These are phyloP conservation scores for Poecilus cupreus DNA, from an alignment of 2,888 invertebrate species.

Conservation along the genomic window DNA sequence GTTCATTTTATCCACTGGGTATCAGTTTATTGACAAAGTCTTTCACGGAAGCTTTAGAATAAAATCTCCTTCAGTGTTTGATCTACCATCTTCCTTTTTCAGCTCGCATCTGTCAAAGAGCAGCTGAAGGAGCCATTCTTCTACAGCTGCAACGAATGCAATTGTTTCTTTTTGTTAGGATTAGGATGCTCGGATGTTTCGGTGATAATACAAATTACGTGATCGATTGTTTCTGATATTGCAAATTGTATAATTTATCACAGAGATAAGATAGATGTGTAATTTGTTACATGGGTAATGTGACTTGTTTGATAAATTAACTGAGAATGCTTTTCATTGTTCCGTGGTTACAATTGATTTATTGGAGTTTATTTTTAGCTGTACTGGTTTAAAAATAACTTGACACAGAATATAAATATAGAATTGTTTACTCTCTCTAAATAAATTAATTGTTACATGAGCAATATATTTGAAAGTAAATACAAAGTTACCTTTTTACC, in stretches of 20 bases:
- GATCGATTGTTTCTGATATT: conserved; percentile 30
- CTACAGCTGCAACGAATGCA: conserved; percentile 5
- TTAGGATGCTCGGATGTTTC: neutral
- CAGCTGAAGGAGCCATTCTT: conserved; percentile 26
- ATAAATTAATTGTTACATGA: no score
- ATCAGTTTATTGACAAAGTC: conserved; percentile 36
- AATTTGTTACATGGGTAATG: conserved; percentile 6
- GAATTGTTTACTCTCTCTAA: no score
- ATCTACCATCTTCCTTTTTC: conserved; percentile 19
- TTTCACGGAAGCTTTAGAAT: conserved; percentile 13
- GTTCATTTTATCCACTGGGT: conserved; percentile 36
- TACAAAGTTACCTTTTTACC: no score
- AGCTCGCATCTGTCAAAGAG: conserved; percentile 21
- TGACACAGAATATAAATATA: no score
- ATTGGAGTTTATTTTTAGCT: neutral
- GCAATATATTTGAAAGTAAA: no score
- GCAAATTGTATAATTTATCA: conserved; percentile 30
- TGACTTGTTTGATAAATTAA: conserved; percentile 13
- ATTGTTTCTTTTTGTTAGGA: neutral
- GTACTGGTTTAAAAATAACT: no score
- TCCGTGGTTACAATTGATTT: neutral
- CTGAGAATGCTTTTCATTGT: conserved; percentile 12
- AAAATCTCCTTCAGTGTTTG: conserved; percentile 32
- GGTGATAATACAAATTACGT: neutral
- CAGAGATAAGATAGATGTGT: conserved; percentile 5